phyloP scores from a whole-genome alignment of 1,140 invertebrate species.

The Drosophila arawakana region DNA sequence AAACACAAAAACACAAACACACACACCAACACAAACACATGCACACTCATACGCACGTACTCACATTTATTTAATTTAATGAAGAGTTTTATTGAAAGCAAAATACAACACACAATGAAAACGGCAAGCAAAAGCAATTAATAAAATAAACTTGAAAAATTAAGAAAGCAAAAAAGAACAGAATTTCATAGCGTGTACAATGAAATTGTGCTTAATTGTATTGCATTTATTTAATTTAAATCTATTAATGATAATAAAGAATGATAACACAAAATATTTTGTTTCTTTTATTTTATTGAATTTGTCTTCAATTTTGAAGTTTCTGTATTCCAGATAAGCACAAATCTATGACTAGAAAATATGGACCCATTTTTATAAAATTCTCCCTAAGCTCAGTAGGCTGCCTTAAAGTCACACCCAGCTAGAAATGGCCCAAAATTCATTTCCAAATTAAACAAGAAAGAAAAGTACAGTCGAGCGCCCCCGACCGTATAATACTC shows the following conservation, averaged over 20 bases:
- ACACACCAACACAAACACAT: slow-evolving; percentile 37
- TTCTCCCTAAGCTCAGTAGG: too few relatives aligned
- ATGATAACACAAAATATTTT: slow-evolving; percentile 66
- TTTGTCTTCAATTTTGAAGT: too few relatives aligned
- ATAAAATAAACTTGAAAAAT: slow-evolving; percentile 41
- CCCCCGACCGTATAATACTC: too few relatives aligned
- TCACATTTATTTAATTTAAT: slow-evolving; percentile 73
- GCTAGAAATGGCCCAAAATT: too few relatives aligned
- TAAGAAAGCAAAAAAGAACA: slow-evolving; percentile 46
- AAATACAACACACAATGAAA: slow-evolving; percentile 50
- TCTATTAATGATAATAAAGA: slow-evolving; percentile 82
- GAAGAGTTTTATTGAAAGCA: slow-evolving; percentile 27
- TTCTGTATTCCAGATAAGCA: too few relatives aligned
- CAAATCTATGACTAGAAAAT: too few relatives aligned
- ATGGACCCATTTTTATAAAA: too few relatives aligned
- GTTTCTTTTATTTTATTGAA: too few relatives aligned
- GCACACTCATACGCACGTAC: slow-evolving; percentile 54
- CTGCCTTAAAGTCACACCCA: too few relatives aligned
- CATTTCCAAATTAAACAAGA: too few relatives aligned
- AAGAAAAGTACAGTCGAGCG: too few relatives aligned
- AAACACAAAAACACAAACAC: slow-evolving; percentile 37
- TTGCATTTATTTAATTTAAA: slow-evolving; percentile 84
- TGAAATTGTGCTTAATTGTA: slow-evolving; percentile 82
- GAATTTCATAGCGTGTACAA: slow-evolving; percentile 68
- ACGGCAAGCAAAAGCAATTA: slow-evolving; percentile 46